These are phyloP conservation scores for Erpornis zantholeuca DNA, from an alignment of 2,113 vertebrate species.

Conservation along the genomic window DNA sequence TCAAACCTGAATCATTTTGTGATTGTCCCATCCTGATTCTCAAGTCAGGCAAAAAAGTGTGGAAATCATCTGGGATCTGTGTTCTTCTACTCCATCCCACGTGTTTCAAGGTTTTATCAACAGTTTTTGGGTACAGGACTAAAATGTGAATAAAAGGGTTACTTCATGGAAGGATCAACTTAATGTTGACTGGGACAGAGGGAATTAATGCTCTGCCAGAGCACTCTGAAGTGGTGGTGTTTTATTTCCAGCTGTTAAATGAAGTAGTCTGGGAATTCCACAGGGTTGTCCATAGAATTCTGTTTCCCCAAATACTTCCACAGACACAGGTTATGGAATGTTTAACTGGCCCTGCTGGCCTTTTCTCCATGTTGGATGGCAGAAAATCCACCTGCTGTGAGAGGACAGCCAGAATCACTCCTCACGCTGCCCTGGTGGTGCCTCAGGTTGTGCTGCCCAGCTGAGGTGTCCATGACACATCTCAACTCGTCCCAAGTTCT, in stretches of 20 bases:
- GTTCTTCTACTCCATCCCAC: background rate
- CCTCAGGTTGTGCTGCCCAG: background rate
- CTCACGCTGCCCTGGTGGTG: background rate
- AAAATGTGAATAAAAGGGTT: background rate
- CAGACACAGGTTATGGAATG: background rate
- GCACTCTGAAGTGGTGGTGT: background rate
- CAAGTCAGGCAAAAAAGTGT: fast-evolving
- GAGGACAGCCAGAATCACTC: background rate
- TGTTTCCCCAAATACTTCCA: background rate
- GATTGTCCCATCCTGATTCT: background rate
- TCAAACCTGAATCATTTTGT: background rate
- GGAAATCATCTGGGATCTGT: fast-evolving
- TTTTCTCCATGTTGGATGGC: fast-evolving
- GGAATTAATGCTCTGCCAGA: background rate
- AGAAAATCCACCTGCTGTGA: background rate
- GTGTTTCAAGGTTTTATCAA: background rate
- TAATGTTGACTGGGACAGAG: background rate
- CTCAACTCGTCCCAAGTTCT: fast-evolving
- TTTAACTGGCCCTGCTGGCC: background rate
- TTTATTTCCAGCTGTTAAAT: background rate
- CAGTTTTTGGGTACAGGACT: background rate
- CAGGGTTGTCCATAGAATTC: fast-evolving
- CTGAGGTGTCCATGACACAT: fast-evolving
- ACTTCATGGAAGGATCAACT: background rate
- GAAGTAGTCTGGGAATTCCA: background rate